Evolutionary conservation across 2,888 invertebrate genomes (phyloP), one percentile per base, ranked within the genome.

Genomic region (Anodontia alba): DNA sequence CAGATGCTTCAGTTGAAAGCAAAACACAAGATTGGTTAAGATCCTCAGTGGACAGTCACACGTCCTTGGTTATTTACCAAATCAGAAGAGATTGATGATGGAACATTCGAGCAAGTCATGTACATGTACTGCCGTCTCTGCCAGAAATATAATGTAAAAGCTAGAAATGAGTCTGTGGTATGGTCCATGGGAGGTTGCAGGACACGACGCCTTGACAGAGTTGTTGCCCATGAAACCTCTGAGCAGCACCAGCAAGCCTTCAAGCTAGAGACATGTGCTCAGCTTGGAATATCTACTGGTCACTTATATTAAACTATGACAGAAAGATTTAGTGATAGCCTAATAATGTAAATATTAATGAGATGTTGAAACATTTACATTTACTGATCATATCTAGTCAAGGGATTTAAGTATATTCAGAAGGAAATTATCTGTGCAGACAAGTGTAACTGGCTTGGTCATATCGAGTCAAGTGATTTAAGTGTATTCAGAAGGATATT

Each of bases 21-120:
- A 29, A 78, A 78, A 68, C 67, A 78, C 33, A 73, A 73, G 51
- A 31, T 78, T 29, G 78, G 78, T 0, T 78, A 73, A 54, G 26
- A 54, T n/a, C 54, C 2, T 1, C 17, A n/a, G 15, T 54, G 54
- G 26, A 26, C 10, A 26, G 68, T 67, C 57, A 38, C 46, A 31
- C 46, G 78, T 42, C 73, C 78, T 38, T 73, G 73, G 78, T 42
- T 78, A 2, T 73, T 54, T 23, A 31, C 29, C 10, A 66, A 43
- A 62, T 12, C 8, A 1, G 78, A 73, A 73, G 42, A 72, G 12
- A 29, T 36, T 38, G 78, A 73, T 26, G 67, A 67, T 38, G 78
- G 42, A 0, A n/a, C 0, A 0, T 15, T 36, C 2, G 23, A 15
- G 8, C 5, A 5, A 7, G 78, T 31, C 0, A 78, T 78, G 78